Evolutionary conservation across 2,888 invertebrate genomes (phyloP), one percentile per base, ranked within the genome.

Genomic region (Aproaerema taeniolella): DNA sequence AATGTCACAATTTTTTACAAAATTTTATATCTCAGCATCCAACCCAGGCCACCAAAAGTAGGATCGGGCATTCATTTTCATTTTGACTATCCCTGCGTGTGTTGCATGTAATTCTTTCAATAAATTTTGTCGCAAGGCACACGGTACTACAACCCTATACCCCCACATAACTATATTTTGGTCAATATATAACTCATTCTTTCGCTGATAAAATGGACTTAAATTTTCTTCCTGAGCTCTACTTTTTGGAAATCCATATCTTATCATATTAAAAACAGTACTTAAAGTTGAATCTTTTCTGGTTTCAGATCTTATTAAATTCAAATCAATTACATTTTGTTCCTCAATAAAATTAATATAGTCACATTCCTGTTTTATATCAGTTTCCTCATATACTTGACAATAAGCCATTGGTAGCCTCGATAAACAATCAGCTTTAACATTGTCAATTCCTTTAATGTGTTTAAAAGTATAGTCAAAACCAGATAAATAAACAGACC

Each of bases 401-500:
- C n/a, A n/a, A n/a, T n/a, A n/a, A n/a, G n/a, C n/a, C n/a, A 42
- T 32, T 24, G 42, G 39, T 9, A 45, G 15, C 34, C 45, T 28
- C 2, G 42, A 45, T 38, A 45, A 38, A 31, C 38, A 45, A 37
- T 45, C 45, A 14, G 42, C 39, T 9, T 31, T 37, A 2, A 30
- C 17, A 32, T 45, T 45, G 13, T 39, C 31, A 4, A 24, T 9
- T 33, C 42, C 39, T 17, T 39, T 40, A 16, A 40, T 38, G 26
- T 40, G 20, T 13, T 32, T 40, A 34, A 31, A 20, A 3, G 30
- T 41, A 17, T 46, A 40, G 36, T 46, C 37, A 29, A 37, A 43
- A 16, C 24, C 37, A 8, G 36, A 11, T 29, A 43, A 31, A 30
- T 31, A 40, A n/a, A 39, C 2, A 17, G 61, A 58, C 61, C 61